phyloP scores from a whole-genome alignment of 1,140 invertebrate genomes.

The Tetragnatha versicolor region DNA sequence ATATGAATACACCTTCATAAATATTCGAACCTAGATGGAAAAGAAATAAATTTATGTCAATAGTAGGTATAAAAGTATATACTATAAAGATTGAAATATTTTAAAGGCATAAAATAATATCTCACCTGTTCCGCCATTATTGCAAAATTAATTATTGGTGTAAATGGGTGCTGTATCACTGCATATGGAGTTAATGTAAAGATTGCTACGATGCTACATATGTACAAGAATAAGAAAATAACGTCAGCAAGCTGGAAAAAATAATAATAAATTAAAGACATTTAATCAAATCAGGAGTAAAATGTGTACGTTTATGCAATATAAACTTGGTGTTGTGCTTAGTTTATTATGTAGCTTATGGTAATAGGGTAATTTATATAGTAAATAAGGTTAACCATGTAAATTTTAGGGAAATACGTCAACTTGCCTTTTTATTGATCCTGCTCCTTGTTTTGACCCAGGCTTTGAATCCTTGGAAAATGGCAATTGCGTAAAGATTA shows the following conservation, averaged over 20 bases:
- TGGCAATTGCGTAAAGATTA: background rate
- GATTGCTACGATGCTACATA: background rate
- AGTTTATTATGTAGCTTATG: too few relatives aligned
- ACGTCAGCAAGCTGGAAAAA: conserved; percentile 21
- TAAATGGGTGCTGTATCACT: background rate
- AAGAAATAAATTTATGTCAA: too few relatives aligned
- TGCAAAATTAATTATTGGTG: background rate
- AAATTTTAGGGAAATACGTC: background rate
- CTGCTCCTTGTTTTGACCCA: background rate
- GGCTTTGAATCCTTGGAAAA: conserved; percentile 18
- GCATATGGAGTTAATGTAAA: conserved; percentile 1
- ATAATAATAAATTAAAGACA: background rate
- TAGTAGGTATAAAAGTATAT: background rate
- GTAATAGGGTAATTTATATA: too few relatives aligned
- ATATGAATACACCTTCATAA: conserved; percentile 44
- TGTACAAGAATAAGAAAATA: conserved; percentile 10
- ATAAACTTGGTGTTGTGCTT: background rate
- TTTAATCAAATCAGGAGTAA: background rate
- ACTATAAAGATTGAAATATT: background rate
- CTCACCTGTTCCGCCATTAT: conserved; percentile 46
- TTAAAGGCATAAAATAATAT: background rate
- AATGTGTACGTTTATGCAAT: too few relatives aligned
- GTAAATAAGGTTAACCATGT: too few relatives aligned
- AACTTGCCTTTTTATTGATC: conserved; percentile 49
- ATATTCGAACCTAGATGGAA: conserved; percentile 29